Base-by-base conservation (phyloP, 2,888 invertebrate genomes). In the Tricholauxania praeusta region DNA sequence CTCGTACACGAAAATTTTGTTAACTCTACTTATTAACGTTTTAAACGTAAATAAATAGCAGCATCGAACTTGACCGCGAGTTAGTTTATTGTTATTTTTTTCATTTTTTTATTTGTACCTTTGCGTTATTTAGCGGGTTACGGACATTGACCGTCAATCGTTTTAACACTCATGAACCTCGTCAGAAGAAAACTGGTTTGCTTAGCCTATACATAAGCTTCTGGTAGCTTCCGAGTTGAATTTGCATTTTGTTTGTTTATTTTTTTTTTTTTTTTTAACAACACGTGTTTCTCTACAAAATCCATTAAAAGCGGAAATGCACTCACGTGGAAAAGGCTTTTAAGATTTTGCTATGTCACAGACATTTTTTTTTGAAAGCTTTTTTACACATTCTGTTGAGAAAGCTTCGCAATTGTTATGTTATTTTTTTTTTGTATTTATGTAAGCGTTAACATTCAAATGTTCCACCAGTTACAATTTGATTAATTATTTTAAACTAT, bases 21-120 rank as follows among this genome's bases (percentile, higher is more conserved):
- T 39, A 39, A 39, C 39, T 39, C 39, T 39, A 39, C 39, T 19
- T 64, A 6, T 15, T 60, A 60, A 60, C 59, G 12, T 60, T 60
- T 22, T 60, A 10, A 15, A 7, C 22, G 28, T 17, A 39, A 39
- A 39, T 39, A 39, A 39, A 39, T 10, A 19, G 28, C 49, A 49
- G 10, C 28, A 51, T 51, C 64, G 64, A 64, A 64, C 64, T 64
- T 64, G 64, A 64, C 64, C 64, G 51, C 64, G n/a, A 19, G 49
- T 51, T 28, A 49, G 49, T 64, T 57, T 57, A 28, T 28, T 57
- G 28, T 12, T 55, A 15, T 19, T 22, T 14, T 57, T 57, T 62
- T 62, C 4, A 3, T 28, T 28, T 39, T 62, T 62, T 6, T 1
- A 39, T 17, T 62, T 39, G 39, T 39, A 39, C 39, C 39, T 39